A percentile compares a stretch with the other conserved stretches of the same genome.
These are phyloP conservation scores for Cepaea hortensis DNA, from an alignment of 2,888 invertebrate genomes.

Conservation along the genomic window DNA sequence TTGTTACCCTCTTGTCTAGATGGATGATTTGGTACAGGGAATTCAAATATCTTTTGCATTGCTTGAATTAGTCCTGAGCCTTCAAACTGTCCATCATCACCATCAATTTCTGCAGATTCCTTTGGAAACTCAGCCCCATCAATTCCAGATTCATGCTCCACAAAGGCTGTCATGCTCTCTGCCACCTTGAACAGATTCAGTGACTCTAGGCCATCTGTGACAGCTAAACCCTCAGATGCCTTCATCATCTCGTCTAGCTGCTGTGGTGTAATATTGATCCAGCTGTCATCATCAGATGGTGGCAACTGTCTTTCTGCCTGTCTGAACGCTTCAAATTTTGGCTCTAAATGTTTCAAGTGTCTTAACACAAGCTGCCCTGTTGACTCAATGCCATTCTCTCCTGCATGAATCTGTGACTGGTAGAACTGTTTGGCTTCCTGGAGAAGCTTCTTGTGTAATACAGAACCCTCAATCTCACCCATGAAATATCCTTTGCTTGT, in stretches of 20 bases:
- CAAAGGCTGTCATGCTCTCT: constrained; percentile 80
- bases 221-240: constrained; percentile 80
- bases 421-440: constrained; percentile 85
- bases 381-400: constrained; percentile 27
- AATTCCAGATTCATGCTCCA: constrained; percentile 84
- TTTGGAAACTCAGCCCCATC: constrained; percentile 84
- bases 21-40: constrained; percentile 22
- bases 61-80: constrained; percentile 87
- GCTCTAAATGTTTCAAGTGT: constrained; percentile 41
- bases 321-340: constrained; percentile 46
- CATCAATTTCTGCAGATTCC: constrained; percentile 55
- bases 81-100: constrained; percentile 83
- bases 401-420: constrained; percentile 83
- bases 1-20: constrained; percentile 5
- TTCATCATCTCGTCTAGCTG: constrained; percentile 88
- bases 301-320: constrained; percentile 63
- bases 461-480: constrained; percentile 88
- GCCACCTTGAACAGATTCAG: constrained; percentile 78
- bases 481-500: constrained; percentile 85
- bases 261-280: constrained; percentile 88
- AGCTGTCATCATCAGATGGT: constrained; percentile 83
- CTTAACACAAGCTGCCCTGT: constrained; percentile 33
- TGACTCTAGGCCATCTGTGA: constrained; percentile 51
- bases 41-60: constrained; percentile 86
- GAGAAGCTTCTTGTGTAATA: constrained; percentile 84